These are phyloP conservation scores for Synergus umbraculus DNA, from an alignment of 2,888 invertebrate genomes.

Conservation along the genomic window DNA sequence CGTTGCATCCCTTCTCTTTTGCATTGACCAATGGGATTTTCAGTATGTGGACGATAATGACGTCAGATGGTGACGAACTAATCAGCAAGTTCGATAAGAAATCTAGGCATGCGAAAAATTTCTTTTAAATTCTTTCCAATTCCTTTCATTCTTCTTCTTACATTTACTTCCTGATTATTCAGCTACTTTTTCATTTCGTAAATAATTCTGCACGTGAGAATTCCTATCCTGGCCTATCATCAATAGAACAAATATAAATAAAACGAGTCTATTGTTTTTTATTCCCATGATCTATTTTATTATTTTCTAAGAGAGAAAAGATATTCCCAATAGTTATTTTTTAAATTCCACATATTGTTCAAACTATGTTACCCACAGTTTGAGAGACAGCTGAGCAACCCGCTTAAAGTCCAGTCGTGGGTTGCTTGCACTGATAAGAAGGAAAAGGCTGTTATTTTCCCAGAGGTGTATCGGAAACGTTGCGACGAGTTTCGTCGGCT, in stretches of 20 bases:
- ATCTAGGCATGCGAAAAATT: slow-evolving; percentile 51
- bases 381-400: slow-evolving; percentile 66
- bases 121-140: neutral
- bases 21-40: slow-evolving; percentile 57
- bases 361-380: neutral
- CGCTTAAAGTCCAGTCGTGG: slow-evolving; percentile 48
- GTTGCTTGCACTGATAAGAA: slow-evolving; percentile 62
- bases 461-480: slow-evolving; percentile 63
- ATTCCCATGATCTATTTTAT: neutral
- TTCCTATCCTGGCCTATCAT: no score
- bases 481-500: slow-evolving; percentile 36
- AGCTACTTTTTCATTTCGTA: neutral
- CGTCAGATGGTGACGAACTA: slow-evolving; percentile 54
- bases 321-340: neutral
- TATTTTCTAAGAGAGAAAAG: neutral
- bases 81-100: slow-evolving; percentile 52
- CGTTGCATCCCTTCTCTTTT: slow-evolving; percentile 62
- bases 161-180: neutral
- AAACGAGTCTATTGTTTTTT: no score
- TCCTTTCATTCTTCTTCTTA: neutral
- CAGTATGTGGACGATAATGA: slow-evolving; percentile 47
- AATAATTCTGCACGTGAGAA: neutral
- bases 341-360: neutral
- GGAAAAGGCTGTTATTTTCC: slow-evolving; percentile 66
- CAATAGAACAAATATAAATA: no score